Percentiles rank a stretch among this genome's conserved stretches.
phyloP scores from a whole-genome alignment of 2,113 vertebrate species.

The Pangasianodon gigas region DNA sequence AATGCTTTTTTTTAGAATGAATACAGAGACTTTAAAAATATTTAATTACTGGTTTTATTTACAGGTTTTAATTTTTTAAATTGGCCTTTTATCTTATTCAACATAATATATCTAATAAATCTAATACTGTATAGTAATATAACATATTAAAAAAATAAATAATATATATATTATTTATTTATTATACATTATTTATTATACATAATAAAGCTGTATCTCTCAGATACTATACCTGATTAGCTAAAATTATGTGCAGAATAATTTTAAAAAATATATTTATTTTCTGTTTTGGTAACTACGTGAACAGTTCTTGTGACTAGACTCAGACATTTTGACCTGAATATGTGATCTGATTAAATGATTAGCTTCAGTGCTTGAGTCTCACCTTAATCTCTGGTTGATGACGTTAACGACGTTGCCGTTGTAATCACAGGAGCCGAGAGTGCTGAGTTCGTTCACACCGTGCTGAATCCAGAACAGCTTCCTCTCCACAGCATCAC shows the following conservation, averaged over 20 bases:
- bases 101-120: not conserved
- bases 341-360: not conserved
- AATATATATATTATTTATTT: no score
- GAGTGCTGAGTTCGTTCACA: constrained; percentile 60
- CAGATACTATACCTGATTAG: not conserved
- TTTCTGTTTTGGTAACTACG: not conserved
- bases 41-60: not conserved
- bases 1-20: not conserved
- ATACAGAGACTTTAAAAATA: not conserved
- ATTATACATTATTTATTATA: no score
- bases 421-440: constrained; percentile 81
- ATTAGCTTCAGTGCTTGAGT: not conserved
- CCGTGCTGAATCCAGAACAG: constrained; percentile 85
- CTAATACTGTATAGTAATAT: not conserved
- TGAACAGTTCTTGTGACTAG: not conserved
- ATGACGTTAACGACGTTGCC: constrained; percentile 74
- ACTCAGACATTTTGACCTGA: constrained; percentile 3
- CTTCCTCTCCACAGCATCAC: constrained; percentile 74
- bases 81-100: not conserved
- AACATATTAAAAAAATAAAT: not conserved
- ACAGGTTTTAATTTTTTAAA: not conserved
- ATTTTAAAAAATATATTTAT: not conserved
- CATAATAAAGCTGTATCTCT: not conserved
- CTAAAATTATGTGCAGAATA: not conserved
- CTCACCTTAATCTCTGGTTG: constrained; percentile 72